These are phyloP conservation scores for Falco biarmicus DNA, from an alignment of 2,797 vertebrate species.

Conservation along the genomic window DNA sequence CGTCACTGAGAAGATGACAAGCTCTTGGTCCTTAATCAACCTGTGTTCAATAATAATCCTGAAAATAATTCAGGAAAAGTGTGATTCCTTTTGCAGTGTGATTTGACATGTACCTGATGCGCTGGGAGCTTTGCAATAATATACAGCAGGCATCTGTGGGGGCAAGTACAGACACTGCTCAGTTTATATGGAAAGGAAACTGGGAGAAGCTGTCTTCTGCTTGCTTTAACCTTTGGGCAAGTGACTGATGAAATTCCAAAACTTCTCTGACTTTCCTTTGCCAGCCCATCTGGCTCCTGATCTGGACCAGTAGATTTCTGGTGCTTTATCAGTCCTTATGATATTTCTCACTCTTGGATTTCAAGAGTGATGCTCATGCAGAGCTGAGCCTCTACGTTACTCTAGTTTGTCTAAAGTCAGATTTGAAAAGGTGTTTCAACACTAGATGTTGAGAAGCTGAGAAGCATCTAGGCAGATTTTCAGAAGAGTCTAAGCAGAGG, in stretches of 20 bases:
- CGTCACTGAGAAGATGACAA: background rate
- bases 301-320: background rate
- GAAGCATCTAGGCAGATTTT: slow-evolving; percentile 1
- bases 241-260: background rate
- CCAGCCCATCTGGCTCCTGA: background rate
- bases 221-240: background rate
- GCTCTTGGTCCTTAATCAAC: background rate
- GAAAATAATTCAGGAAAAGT: background rate
- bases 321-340: background rate
- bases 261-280: background rate
- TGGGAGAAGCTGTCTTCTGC: background rate
- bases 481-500: background rate
- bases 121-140: background rate
- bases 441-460: background rate
- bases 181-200: background rate
- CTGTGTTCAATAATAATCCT: background rate
- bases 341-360: background rate
- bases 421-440: slow-evolving; percentile 21
- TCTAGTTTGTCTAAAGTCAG: background rate
- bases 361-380: background rate
- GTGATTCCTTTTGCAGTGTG: background rate
- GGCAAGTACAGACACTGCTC: background rate
- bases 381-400: background rate
- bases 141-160: background rate
- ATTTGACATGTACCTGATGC: background rate